phyloP scores from a whole-genome alignment of 2,113 vertebrate genomes.

The Theropithecus gelada region DNA sequence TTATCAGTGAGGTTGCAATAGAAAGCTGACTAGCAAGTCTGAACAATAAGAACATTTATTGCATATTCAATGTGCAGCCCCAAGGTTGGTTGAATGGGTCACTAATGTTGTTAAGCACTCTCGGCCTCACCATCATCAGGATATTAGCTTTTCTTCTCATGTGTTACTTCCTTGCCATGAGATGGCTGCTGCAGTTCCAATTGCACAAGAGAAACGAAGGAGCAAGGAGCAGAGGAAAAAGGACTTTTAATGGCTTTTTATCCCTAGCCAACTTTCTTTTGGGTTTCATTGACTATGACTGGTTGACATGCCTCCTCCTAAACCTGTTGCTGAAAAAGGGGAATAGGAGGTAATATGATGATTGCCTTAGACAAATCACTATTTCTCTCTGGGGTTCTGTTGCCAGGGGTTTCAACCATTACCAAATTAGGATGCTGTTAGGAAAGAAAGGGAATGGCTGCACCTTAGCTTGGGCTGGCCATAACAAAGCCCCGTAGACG shows the following conservation, averaged over 20 bases:
- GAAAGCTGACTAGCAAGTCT: not conserved
- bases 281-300: not conserved
- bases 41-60: not conserved
- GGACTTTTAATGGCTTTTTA: not conserved
- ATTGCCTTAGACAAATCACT: not conserved
- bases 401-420: not conserved
- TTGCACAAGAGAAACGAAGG: not conserved
- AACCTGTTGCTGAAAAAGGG: not conserved
- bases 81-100: not conserved
- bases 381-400: not conserved
- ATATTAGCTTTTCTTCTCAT: not conserved
- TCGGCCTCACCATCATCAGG: not conserved
- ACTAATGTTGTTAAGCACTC: not conserved
- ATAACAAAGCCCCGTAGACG: not conserved
- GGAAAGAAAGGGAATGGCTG: not conserved
- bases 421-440: not conserved
- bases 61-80: not conserved
- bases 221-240: not conserved
- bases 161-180: not conserved
- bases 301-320: not conserved
- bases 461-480: not conserved
- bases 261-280: not conserved
- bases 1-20: not conserved
- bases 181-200: not conserved
- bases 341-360: not conserved